phyloP scores from a whole-genome alignment of 2,113 vertebrate species.

The Salminus brasiliensis region DNA sequence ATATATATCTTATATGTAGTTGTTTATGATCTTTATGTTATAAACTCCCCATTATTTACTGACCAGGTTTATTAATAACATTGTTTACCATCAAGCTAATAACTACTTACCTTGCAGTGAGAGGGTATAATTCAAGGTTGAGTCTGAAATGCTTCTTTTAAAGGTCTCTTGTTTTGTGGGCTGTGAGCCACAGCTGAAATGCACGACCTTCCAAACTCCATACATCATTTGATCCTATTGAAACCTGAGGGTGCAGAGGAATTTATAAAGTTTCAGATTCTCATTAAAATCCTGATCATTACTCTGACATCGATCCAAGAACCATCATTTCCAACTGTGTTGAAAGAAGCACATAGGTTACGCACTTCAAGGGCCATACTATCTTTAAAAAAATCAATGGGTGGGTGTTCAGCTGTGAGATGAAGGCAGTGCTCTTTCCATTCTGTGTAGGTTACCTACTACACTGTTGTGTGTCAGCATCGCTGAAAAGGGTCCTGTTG shows the following conservation, averaged over 20 bases:
- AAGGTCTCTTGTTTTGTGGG: neutral
- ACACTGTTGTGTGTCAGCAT: neutral
- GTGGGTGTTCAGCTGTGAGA: slow-evolving; percentile 36
- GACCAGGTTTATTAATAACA: too few relatives aligned
- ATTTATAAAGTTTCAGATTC: neutral
- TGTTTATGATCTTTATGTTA: too few relatives aligned
- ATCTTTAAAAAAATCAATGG: slow-evolving; percentile 31
- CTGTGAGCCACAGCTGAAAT: neutral
- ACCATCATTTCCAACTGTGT: neutral
- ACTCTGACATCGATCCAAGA: neutral
- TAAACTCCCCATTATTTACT: too few relatives aligned
- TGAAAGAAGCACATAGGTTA: neutral
- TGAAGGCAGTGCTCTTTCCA: slow-evolving; percentile 1
- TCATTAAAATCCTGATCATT: slow-evolving; percentile 2
- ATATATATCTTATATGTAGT: too few relatives aligned
- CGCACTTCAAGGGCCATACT: neutral
- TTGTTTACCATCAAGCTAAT: neutral
- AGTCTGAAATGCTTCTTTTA: neutral
- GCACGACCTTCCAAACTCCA: neutral
- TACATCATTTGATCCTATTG: neutral
- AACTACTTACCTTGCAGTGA: neutral
- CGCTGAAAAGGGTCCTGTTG: neutral
- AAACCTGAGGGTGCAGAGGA: neutral
- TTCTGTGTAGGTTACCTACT: neutral
- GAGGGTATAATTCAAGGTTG: neutral